A percentile compares a stretch with the other conserved stretches of the same genome.
Conservation (phyloP, 2,888 invertebrate genomes). For the Panzeria rudis region DNA sequence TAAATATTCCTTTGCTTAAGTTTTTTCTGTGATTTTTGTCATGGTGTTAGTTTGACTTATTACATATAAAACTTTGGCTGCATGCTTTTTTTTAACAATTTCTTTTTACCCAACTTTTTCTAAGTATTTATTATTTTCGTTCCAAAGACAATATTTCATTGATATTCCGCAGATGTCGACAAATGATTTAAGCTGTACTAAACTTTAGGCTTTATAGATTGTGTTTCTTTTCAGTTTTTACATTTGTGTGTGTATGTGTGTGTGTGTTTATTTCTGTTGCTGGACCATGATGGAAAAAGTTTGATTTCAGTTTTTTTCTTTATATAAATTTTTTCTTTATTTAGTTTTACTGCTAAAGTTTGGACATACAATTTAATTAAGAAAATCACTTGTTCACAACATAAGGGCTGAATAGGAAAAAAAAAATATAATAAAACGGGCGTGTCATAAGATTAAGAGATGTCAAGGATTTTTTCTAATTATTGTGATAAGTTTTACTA, state of each 20-base stretch:
- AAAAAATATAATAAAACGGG: not conserved
- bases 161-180: slow-evolving; percentile 73
- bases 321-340: slow-evolving; percentile 3
- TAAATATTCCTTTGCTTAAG: slow-evolving; percentile 15
- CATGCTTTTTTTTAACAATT: slow-evolving; percentile 29
- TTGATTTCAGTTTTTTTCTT: slow-evolving; percentile 32
- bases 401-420: not conserved
- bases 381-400: slow-evolving; percentile 70
- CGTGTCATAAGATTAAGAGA: slow-evolving; percentile 57
- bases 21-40: slow-evolving; percentile 17
- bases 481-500: slow-evolving; percentile 44
- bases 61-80: slow-evolving; percentile 62
- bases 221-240: slow-evolving; percentile 50
- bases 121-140: not conserved
- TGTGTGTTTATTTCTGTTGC: slow-evolving; percentile 12
- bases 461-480: slow-evolving; percentile 58
- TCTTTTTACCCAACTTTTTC: slow-evolving; percentile 9
- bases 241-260: not conserved
- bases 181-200: slow-evolving; percentile 71
- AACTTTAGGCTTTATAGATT: slow-evolving; percentile 69
- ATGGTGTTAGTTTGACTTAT: slow-evolving; percentile 71
- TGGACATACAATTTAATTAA: slow-evolving; percentile 73
- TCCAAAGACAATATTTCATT: slow-evolving; percentile 65
- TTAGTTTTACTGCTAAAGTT: slow-evolving; percentile 64
- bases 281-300: slow-evolving; percentile 56